Evolutionary conservation across 2,888 invertebrate species (phyloP).

Genomic region (Neoitamus cyanurus): DNA sequence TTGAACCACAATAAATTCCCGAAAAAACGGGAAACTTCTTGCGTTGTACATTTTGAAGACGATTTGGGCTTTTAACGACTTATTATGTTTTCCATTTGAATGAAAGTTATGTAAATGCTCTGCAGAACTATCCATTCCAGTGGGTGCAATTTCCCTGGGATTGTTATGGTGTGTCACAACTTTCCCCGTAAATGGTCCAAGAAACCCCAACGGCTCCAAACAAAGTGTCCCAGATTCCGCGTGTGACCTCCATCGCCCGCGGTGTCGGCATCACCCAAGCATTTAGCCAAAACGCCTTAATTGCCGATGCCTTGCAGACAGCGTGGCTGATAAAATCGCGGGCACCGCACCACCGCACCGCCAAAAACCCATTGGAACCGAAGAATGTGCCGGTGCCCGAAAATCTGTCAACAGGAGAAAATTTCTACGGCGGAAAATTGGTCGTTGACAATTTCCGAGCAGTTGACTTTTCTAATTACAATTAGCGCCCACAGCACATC

Average conservation of each 20-base stretch:
- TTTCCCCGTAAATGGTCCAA: not conserved
- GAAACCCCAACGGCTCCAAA: not conserved
- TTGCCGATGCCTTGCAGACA: not conserved
- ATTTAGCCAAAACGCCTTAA: not conserved
- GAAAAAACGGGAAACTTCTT: too few species aligned
- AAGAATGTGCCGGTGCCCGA: slow-evolving; percentile 8
- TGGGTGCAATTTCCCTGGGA: not conserved
- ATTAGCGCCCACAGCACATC: too few species aligned
- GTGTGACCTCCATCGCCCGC: not conserved
- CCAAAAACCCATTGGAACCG: slow-evolving; percentile 21
- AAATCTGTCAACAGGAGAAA: slow-evolving; percentile 37
- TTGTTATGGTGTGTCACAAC: not conserved
- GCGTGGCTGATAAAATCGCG: slow-evolving; percentile 6
- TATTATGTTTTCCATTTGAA: too few species aligned
- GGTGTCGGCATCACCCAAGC: not conserved
- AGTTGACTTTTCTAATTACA: slow-evolving; percentile 42
- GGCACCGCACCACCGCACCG: not conserved
- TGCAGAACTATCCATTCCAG: not conserved
- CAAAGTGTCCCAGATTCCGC: not conserved
- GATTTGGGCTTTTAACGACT: too few species aligned
- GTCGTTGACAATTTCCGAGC: slow-evolving; percentile 43
- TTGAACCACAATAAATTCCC: too few species aligned
- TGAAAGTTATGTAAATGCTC: too few species aligned
- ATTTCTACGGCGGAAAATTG: slow-evolving; percentile 40
- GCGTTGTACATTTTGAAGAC: too few species aligned